Evolutionary conservation across 2,797 vertebrate genomes (phyloP).

Genomic region (Octomys mimax): DNA sequence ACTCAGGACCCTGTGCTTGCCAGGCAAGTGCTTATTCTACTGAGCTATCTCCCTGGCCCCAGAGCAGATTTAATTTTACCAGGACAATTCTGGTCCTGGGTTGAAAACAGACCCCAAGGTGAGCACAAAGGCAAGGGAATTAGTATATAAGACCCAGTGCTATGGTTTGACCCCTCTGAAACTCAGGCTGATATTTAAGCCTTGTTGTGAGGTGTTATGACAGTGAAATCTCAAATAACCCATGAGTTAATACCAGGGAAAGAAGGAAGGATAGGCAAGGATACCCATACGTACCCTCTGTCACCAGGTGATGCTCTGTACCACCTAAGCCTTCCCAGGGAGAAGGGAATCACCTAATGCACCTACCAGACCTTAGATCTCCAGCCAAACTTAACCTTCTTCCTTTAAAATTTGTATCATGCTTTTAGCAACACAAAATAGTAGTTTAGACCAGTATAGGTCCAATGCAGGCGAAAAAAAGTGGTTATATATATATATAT

Average conservation of each 20-base stretch:
- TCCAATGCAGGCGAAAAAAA: neutral
- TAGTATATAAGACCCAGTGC: neutral
- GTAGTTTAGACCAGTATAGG: neutral
- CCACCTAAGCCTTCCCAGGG: neutral
- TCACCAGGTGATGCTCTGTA: neutral
- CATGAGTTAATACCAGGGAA: neutral
- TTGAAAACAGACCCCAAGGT: conserved; percentile 20
- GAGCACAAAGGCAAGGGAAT: conserved; percentile 52
- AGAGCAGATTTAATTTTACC: conserved; percentile 53
- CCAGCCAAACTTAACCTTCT: neutral
- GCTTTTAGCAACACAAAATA: neutral
- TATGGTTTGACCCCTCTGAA: neutral
- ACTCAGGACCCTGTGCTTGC: no score
- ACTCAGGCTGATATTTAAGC: neutral
- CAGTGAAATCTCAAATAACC: neutral
- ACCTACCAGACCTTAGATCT: neutral
- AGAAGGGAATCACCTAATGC: neutral
- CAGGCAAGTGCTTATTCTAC: no score
- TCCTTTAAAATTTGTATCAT: neutral
- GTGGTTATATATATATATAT: neutral
- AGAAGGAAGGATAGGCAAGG: neutral
- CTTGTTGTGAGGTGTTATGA: neutral
- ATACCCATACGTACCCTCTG: neutral
- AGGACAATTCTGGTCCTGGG: neutral
- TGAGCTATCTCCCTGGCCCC: no score